A percentile compares a stretch with the other conserved stretches of the same genome.
Evolutionary conservation across 2,113 vertebrate genomes (phyloP).

Genomic region (Jaculus jaculus): DNA sequence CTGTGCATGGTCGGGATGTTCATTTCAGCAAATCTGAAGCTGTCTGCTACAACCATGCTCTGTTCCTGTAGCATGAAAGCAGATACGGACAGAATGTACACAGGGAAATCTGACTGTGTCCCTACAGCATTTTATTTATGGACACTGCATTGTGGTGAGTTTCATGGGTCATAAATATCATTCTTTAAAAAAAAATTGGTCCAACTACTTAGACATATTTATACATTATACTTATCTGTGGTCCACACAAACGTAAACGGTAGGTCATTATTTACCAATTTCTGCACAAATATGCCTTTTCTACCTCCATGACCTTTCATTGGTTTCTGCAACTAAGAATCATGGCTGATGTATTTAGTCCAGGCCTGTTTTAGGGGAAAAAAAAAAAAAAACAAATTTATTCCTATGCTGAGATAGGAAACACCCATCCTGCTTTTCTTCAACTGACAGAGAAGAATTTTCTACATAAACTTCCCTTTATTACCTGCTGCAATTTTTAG

Average conservation of each 20-base stretch:
- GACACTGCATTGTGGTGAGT: conserved; percentile 5
- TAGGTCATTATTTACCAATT: conserved; percentile 10
- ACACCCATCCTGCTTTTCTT: conserved; percentile 68
- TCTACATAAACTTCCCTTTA: conserved; percentile 63
- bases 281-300: conserved; percentile 33
- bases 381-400: neutral
- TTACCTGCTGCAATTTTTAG: conserved; percentile 71
- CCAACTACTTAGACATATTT: conserved; percentile 8
- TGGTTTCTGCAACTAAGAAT: conserved; percentile 25
- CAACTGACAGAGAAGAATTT: conserved; percentile 73
- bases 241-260: neutral
- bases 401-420: conserved; percentile 49
- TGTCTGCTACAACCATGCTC: neutral
- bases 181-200: neutral
- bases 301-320: neutral
- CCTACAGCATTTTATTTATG: neutral
- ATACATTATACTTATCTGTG: neutral
- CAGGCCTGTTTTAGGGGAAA: conserved; percentile 17
- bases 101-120: neutral
- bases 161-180: neutral
- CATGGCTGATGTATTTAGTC: neutral
- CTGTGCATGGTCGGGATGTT: too few species aligned
- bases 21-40: too few species aligned
- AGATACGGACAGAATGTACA: neutral
- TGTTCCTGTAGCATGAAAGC: neutral